Percentiles rank a stretch among this genome's conserved stretches.
These are phyloP conservation scores for Euwallacea similis DNA, from an alignment of 1,140 invertebrate species.

Conservation along the genomic window DNA sequence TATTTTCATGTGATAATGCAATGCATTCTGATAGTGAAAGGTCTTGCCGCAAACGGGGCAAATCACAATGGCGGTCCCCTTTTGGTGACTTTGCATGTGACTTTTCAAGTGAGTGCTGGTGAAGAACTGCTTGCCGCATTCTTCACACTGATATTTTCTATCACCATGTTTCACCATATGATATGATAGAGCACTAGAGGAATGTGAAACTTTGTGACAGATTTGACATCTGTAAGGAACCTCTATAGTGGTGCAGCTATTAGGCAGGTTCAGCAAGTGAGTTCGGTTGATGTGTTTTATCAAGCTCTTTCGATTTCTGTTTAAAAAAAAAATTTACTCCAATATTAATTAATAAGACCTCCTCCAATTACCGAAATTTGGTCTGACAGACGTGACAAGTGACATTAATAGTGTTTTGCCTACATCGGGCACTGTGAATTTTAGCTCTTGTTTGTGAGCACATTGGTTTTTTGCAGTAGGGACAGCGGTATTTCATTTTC, in stretches of 20 bases:
- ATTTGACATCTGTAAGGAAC: background rate
- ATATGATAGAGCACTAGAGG: conserved; percentile 13
- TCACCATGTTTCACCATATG: conserved; percentile 28
- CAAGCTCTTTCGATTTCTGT: background rate
- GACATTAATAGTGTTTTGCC: conserved; percentile 7
- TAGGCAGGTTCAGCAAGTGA: conserved; percentile 7
- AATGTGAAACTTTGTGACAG: conserved; percentile 23
- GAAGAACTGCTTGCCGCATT: conserved; percentile 37
- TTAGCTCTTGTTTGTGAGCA: conserved; percentile 16
- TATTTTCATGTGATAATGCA: conserved; percentile 44
- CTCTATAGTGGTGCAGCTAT: background rate
- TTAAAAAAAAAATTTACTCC: background rate
- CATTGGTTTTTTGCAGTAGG: conserved; percentile 18
- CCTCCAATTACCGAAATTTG: conserved; percentile 13
- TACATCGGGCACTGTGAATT: conserved; percentile 11
- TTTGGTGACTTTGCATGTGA: conserved; percentile 36
- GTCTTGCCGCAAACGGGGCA: conserved; percentile 43
- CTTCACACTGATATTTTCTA: conserved; percentile 29
- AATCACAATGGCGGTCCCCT: conserved; percentile 23
- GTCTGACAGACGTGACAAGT: conserved; percentile 22
- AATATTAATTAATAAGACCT: background rate
- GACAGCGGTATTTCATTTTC: conserved; percentile 30
- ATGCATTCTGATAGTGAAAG: conserved; percentile 39
- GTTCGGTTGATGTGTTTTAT: conserved; percentile 10
- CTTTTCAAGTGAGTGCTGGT: conserved; percentile 12